These are phyloP conservation scores for Oscheius sp. DNA, from an alignment of 1,140 invertebrate species.

Conservation along the genomic window DNA sequence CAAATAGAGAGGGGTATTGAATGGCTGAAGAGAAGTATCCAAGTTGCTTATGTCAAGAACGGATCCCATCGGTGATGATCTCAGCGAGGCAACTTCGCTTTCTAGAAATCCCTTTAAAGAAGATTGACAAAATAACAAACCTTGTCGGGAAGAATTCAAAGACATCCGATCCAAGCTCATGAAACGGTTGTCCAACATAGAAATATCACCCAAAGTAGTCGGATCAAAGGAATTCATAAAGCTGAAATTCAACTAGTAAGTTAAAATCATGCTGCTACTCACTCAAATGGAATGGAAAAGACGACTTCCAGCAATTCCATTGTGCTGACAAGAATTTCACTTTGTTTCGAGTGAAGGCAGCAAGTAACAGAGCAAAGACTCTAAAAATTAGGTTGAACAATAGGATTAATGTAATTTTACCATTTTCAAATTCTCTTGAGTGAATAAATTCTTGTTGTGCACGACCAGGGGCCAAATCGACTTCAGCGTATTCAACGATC, in stretches of 20 bases:
- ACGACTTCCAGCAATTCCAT: neutral
- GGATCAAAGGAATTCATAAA: neutral
- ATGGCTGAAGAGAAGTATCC: neutral
- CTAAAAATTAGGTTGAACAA: neutral
- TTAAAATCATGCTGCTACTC: neutral
- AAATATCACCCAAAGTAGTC: neutral
- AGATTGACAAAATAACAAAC: neutral
- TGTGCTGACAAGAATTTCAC: neutral
- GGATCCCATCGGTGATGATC: neutral
- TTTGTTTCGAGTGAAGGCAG: slow-evolving; percentile 3
- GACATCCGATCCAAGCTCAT: neutral
- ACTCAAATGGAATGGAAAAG: neutral
- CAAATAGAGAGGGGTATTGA: neutral
- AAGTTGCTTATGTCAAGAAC: neutral
- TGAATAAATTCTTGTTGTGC: neutral
- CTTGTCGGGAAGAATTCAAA: neutral
- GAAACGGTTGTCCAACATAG: neutral
- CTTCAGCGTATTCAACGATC: slow-evolving; percentile 4
- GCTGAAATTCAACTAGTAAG: neutral
- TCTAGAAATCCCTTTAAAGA: slow-evolving; percentile 1
- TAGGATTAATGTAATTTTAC: neutral
- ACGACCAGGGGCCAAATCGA: neutral
- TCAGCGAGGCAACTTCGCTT: neutral
- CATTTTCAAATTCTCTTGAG: neutral
- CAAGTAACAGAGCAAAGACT: neutral